These are phyloP conservation scores for Aix galericulata DNA, from an alignment of 2,113 vertebrate species.

Conservation along the genomic window DNA sequence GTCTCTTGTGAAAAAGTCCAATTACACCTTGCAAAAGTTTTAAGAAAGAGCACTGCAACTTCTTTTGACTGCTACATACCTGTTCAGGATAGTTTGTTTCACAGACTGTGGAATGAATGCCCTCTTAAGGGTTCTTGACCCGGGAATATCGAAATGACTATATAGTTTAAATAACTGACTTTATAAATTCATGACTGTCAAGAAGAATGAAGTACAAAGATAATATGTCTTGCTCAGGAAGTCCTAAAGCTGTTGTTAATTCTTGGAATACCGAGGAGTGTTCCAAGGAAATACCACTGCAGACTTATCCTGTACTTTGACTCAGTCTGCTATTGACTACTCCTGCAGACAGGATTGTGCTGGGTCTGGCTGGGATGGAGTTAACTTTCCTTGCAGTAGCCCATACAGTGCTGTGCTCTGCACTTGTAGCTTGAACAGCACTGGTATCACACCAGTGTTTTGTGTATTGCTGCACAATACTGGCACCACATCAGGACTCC, in stretches of 20 bases:
- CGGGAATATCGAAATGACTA: background rate
- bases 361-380: too few relatives aligned
- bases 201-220: background rate
- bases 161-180: background rate
- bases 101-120: background rate
- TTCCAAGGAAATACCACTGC: background rate
- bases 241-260: background rate
- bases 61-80: background rate
- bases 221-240: background rate
- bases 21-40: too few relatives aligned
- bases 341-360: background rate
- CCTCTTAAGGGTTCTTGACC: background rate
- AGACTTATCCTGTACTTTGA: background rate
- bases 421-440: too few relatives aligned
- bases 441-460: too few relatives aligned
- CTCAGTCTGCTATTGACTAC: too few relatives aligned
- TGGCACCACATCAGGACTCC: too few relatives aligned
- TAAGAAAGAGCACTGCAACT: background rate
- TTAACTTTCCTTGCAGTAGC: too few relatives aligned
- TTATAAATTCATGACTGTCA: background rate
- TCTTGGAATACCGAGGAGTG: fast-evolving
- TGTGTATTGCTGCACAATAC: too few relatives aligned
- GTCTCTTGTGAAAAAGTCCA: background rate
- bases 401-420: too few relatives aligned
- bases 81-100: background rate